Conservation (phyloP, 2,113 vertebrate genomes). For the Thymallus thymallus region DNA sequence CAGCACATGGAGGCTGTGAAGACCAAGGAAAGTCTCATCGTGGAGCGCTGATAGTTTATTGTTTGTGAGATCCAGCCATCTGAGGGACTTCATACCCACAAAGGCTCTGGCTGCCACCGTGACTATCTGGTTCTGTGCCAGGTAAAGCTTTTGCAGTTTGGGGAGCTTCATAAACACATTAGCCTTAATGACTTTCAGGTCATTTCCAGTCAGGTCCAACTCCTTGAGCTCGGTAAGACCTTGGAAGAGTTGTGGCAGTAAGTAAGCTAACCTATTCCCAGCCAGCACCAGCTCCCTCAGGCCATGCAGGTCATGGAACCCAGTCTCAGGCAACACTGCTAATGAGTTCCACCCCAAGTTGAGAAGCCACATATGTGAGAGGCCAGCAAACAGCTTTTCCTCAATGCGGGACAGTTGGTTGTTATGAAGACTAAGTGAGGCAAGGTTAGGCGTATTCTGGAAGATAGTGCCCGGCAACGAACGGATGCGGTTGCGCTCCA, state of each 20-base stretch:
- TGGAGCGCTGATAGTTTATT: constrained; percentile 81
- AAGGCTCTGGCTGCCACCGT: constrained; percentile 87
- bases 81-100: constrained; percentile 85
- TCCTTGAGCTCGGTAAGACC: constrained; percentile 88
- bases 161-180: constrained; percentile 85
- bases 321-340: constrained; percentile 83
- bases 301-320: constrained; percentile 83
- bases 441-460: constrained; percentile 82
- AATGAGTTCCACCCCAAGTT: constrained; percentile 93
- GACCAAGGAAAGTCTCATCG: constrained; percentile 87
- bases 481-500: constrained; percentile 85
- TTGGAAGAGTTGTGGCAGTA: constrained; percentile 88
- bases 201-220: constrained; percentile 87
- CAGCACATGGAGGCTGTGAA: constrained; percentile 86
- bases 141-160: constrained; percentile 91
- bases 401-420: constrained; percentile 87
- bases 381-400: constrained; percentile 83
- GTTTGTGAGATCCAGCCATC: constrained; percentile 93
- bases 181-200: constrained; percentile 84
- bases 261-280: constrained; percentile 87
- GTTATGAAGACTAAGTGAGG: constrained; percentile 86
- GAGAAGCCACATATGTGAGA: constrained; percentile 89
- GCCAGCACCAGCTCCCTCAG: constrained; percentile 88
- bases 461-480: constrained; percentile 77
- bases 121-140: constrained; percentile 86